Percentiles rank a stretch among this genome's conserved stretches.
These are phyloP conservation scores for Dryobates pubescens DNA, from an alignment of 2,797 vertebrate genomes.

Conservation along the genomic window DNA sequence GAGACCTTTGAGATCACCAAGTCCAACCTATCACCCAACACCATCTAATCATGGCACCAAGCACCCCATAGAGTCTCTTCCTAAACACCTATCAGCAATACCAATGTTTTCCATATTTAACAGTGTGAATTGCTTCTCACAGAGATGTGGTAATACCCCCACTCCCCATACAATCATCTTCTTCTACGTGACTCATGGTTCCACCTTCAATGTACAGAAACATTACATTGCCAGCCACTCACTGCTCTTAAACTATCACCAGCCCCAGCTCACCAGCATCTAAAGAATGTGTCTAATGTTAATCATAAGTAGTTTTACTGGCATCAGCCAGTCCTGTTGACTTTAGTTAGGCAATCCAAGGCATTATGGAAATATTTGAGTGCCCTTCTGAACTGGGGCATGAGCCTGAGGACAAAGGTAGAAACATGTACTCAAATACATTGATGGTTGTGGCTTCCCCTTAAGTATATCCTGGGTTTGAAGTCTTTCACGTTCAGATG, in stretches of 20 bases:
- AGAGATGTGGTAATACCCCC: background rate
- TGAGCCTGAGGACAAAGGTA: slow-evolving; percentile 29
- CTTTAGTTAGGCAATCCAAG: background rate
- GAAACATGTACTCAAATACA: slow-evolving; percentile 20
- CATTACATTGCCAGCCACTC: background rate
- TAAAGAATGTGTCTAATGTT: slow-evolving; percentile 7
- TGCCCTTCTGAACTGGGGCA: slow-evolving; percentile 23
- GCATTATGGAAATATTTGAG: background rate
- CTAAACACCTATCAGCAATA: background rate
- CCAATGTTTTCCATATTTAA: background rate
- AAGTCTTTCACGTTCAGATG: background rate
- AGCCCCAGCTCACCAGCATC: background rate
- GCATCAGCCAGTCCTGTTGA: background rate
- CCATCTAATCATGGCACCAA: no score
- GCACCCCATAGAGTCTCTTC: no score
- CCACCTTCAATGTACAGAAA: background rate
- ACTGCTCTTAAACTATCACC: background rate
- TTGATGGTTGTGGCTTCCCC: background rate
- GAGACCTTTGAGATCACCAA: no score
- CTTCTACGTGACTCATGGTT: background rate
- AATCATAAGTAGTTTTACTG: background rate
- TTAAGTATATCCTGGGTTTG: background rate
- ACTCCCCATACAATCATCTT: accelerated
- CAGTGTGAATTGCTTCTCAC: background rate
- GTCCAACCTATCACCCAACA: no score